Evolutionary conservation across 2,888 invertebrate species (phyloP), one percentile per base, ranked within the genome.

Genomic region (Thalpophila matura): DNA sequence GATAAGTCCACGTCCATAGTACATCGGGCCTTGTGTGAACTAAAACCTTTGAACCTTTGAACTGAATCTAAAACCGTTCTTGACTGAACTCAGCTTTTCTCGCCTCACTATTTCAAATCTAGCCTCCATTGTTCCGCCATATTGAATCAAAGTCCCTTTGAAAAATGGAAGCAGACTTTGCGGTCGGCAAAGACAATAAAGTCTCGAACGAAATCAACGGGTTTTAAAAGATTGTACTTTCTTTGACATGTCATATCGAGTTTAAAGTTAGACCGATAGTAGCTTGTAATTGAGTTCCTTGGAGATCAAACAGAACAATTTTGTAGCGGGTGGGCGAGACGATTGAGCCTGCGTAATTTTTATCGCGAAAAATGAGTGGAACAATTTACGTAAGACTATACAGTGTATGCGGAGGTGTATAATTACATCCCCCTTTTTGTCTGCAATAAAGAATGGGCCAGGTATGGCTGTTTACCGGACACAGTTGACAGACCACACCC

Each of bases 61-160:
- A 9, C 20, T 2, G 3, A 27, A 38, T 12, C n/a, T n/a, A n/a
- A n/a, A n/a, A n/a, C n/a, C n/a, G n/a, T n/a, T n/a, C n/a, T n/a
- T n/a, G n/a, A n/a, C n/a, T n/a, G 33, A 5, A 7, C 33, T n/a
- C 35, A 18, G n/a, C 9, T 59, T 43, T 43, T 37, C 43, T 10
- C 31, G 24, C 35, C 38, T 38, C n/a, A 33, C 45, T 55, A 40
- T 46, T 49, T 55, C 18, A 33, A 55, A 63, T 22, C 29, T 22
- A 33, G 33, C 26, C 45, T 51, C 51, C 68, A 80, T 81, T 83
- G 82, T 83, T 73, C 74, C 72, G 79, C 83, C 86, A 87, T 85
- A 89, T 91, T 89, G 86, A 88, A 88, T 86, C 84, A 84, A 79
- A 87, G 84, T 82, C 83, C 84, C 87, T 89, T 88, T 88, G 87